phyloP scores from a whole-genome alignment of 2,888 invertebrate genomes.

The Heterodera filipjevi region DNA sequence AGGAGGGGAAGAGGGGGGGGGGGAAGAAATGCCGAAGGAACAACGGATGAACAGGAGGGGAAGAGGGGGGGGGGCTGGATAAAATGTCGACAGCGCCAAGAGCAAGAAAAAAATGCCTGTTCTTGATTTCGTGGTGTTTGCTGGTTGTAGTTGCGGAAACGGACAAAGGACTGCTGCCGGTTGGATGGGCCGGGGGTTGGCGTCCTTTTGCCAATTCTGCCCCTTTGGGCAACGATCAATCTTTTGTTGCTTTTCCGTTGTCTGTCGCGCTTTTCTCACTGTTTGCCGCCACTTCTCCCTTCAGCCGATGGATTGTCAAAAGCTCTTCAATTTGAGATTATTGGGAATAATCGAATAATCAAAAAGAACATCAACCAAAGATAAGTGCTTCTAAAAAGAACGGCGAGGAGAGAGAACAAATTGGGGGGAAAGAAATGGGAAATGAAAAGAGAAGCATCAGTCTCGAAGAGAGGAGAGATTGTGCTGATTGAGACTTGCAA shows the following conservation, averaged over 20 bases:
- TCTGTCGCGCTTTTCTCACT: not conserved
- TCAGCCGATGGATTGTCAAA: not conserved
- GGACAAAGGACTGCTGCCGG: no score
- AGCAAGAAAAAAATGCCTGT: no score
- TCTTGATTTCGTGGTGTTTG: no score
- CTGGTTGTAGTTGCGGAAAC: no score
- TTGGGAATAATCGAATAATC: not conserved
- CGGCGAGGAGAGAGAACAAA: not conserved
- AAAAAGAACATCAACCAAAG: not conserved
- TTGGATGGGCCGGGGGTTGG: no score
- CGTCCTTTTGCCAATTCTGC: not conserved
- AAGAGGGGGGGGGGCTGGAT: no score
- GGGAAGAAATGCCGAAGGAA: no score
- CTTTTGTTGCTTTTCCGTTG: not conserved
- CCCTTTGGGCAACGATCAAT: not conserved
- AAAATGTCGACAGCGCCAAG: no score
- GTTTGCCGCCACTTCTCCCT: not conserved
- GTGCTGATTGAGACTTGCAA: no score
- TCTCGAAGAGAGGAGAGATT: no score
- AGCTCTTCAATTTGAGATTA: not conserved
- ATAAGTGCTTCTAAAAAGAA: slow-evolving; percentile 5
- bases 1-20: no score
- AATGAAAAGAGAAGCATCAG: not conserved
- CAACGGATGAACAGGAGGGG: no score
- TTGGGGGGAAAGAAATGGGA: not conserved